phyloP scores from a whole-genome alignment of 2,113 vertebrate genomes.

The Cyphomyrus discorhynchus region DNA sequence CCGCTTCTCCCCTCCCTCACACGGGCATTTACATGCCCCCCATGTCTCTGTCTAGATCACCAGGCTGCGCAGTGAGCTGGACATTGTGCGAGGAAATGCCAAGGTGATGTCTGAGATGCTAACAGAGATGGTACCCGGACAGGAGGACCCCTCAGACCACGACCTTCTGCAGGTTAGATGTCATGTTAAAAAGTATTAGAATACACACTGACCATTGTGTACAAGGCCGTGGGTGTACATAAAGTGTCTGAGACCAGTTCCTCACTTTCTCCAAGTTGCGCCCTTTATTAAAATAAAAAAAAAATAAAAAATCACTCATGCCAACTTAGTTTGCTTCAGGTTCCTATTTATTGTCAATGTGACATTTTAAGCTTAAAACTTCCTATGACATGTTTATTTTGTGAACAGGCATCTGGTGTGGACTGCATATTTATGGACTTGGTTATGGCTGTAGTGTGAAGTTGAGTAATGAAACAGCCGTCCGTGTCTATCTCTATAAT shows the following conservation, averaged over 20 bases:
- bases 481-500: neutral
- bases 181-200: neutral
- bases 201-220: neutral
- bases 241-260: neutral
- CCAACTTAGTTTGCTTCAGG: neutral
- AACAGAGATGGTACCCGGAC: conserved; percentile 94
- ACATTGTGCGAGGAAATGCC: conserved; percentile 91
- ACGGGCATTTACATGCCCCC: neutral
- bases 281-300: neutral
- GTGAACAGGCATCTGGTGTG: neutral
- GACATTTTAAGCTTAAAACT: neutral
- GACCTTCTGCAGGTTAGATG: conserved; percentile 82
- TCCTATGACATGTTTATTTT: neutral
- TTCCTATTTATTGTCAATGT: neutral
- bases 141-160: conserved; percentile 91
- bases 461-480: neutral
- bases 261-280: neutral
- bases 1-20: neutral
- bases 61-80: conserved; percentile 87
- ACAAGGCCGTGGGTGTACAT: neutral
- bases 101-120: conserved; percentile 99
- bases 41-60: conserved; percentile 66
- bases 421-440: neutral
- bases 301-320: neutral
- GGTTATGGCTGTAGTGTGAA: neutral